These are phyloP conservation scores for Mnemiopsis leidyi DNA, from an alignment of 37 sponge, comb jelly and placozoan genomes.

Conservation along the genomic window DNA sequence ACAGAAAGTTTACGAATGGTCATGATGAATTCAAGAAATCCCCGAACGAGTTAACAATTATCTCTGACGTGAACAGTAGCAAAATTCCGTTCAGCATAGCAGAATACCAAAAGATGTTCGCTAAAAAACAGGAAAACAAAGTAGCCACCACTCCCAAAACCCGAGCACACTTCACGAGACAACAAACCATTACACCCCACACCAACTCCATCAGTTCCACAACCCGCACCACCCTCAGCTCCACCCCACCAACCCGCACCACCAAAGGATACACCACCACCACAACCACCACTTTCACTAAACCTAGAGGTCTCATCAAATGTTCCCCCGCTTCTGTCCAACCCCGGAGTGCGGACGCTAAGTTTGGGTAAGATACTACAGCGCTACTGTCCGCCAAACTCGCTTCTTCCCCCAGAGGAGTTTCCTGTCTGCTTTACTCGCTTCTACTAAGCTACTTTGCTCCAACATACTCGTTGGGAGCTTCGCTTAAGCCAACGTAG, in stretches of 20 bases:
- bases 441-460: too few relatives aligned
- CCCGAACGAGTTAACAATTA: not conserved
- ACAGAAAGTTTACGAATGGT: not conserved
- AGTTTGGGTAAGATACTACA: not conserved
- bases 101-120: slow-evolving; percentile 28
- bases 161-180: not conserved
- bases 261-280: not conserved
- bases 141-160: not conserved
- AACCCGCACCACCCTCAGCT: not conserved
- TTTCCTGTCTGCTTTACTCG: too few relatives aligned
- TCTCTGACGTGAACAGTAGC: not conserved
- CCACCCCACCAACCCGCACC: not conserved
- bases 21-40: not conserved
- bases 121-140: slow-evolving; percentile 12
- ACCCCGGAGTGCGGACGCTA: not conserved
- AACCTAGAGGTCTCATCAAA: slow-evolving; percentile 2
- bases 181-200: not conserved
- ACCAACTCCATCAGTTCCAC: not conserved
- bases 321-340: not conserved
- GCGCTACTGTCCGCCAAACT: too few relatives aligned
- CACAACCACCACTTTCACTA: not conserved
- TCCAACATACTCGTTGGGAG: too few relatives aligned
- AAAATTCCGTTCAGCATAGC: slow-evolving; percentile 20
- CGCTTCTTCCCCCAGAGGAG: too few relatives aligned
- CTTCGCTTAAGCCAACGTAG: too few relatives aligned